These are phyloP conservation scores for Ellobium chinense DNA, from an alignment of 2,888 invertebrate genomes.

Conservation along the genomic window DNA sequence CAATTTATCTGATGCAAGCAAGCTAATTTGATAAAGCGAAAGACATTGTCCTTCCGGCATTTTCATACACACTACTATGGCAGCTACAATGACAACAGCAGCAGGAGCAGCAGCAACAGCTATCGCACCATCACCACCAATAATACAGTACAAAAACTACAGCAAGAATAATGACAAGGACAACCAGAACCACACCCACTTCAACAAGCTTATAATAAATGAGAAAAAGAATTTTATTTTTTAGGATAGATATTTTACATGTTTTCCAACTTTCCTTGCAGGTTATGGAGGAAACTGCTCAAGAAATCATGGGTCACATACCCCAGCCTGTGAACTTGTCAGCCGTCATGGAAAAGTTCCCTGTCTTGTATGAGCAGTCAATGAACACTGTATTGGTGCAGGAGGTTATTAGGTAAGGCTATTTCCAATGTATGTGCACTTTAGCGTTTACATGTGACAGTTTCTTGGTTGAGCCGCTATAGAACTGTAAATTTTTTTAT, in stretches of 20 bases:
- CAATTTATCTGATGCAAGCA: no score
- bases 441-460: neutral
- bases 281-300: slow-evolving; percentile 82
- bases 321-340: slow-evolving; percentile 81
- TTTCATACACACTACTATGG: no score
- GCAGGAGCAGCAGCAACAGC: no score
- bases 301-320: slow-evolving; percentile 83
- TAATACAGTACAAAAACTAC: no score
- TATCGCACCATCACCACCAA: no score
- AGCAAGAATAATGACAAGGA: no score
- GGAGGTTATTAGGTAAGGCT: slow-evolving; percentile 88
- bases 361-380: slow-evolving; percentile 91
- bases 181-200: no score
- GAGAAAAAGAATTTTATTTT: neutral
- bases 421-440: neutral
- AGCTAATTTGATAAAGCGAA: no score
- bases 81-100: no score
- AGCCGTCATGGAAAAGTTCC: slow-evolving; percentile 84
- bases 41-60: no score
- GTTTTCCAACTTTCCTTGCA: slow-evolving; percentile 42
- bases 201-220: no score
- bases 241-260: neutral
- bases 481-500: no score
- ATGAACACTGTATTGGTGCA: slow-evolving; percentile 93
- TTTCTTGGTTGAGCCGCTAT: neutral